Conservation (phyloP, 2,113 vertebrate genomes). For the Mola mola region DNA sequence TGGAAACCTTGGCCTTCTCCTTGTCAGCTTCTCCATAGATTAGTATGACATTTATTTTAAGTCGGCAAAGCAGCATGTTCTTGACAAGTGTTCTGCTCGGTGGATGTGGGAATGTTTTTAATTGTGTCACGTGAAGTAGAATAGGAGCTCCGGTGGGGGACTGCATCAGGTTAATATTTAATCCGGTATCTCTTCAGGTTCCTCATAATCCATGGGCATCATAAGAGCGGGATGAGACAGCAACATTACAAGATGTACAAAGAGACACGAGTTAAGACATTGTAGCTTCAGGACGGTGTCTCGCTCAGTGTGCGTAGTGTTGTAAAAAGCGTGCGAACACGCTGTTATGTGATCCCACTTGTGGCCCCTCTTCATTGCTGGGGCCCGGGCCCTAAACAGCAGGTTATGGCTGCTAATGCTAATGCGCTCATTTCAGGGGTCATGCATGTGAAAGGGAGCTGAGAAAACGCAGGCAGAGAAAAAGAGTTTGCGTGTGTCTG, state of each 20-base stretch:
- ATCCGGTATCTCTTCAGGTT: constrained; percentile 75
- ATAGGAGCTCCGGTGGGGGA: constrained; percentile 83
- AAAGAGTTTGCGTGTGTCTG: constrained; percentile 8
- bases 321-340: constrained; percentile 43
- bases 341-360: constrained; percentile 39
- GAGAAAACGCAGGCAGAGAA: constrained; percentile 48
- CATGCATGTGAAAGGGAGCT: constrained; percentile 59
- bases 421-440: constrained; percentile 61
- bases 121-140: constrained; percentile 88
- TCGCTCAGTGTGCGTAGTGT: constrained; percentile 29
- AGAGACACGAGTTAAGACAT: constrained; percentile 52
- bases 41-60: constrained; percentile 99
- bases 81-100: constrained; percentile 89
- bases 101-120: constrained; percentile 92
- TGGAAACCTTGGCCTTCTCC: constrained; percentile 93
- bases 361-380: constrained; percentile 11
- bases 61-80: constrained; percentile 93
- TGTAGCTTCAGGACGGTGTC: constrained; percentile 39
- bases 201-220: constrained; percentile 63
- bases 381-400: constrained; percentile 11
- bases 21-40: constrained; percentile 99
- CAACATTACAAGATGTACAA: constrained; percentile 40
- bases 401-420: constrained; percentile 46
- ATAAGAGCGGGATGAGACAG: constrained; percentile 24
- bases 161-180: constrained; percentile 84